Evolutionary conservation across 2,888 invertebrate genomes (phyloP).

Genomic region (Koerneria pararmatus): DNA sequence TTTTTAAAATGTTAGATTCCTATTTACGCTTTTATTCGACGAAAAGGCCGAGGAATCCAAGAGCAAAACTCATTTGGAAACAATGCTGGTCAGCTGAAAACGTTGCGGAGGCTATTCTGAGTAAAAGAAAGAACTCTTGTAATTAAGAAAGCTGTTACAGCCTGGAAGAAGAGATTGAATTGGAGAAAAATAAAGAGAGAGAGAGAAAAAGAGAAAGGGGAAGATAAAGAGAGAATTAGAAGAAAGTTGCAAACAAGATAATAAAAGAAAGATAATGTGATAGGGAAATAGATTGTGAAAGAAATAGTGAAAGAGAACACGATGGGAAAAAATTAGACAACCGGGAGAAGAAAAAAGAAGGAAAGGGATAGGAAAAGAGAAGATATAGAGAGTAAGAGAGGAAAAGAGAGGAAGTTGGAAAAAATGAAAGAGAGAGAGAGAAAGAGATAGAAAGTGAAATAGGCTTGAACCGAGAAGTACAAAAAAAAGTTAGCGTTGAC

Average conservation of each 20-base stretch:
- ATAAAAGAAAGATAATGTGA: too few relatives aligned
- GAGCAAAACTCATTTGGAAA: too few relatives aligned
- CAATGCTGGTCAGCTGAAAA: too few relatives aligned
- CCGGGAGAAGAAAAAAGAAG: background rate
- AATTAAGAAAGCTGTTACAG: too few relatives aligned
- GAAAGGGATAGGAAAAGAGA: background rate
- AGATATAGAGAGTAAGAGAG: background rate
- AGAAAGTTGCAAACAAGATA: too few relatives aligned
- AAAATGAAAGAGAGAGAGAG: background rate
- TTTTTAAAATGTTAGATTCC: too few relatives aligned
- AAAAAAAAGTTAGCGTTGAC: background rate
- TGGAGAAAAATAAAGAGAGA: background rate
- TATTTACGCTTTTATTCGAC: too few relatives aligned
- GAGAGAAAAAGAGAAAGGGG: background rate
- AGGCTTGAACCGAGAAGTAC: background rate
- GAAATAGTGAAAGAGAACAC: background rate
- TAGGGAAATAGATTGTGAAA: conserved; percentile 5
- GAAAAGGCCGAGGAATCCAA: too few relatives aligned
- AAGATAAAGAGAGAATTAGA: background rate
- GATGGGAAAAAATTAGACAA: background rate
- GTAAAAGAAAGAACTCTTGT: too few relatives aligned
- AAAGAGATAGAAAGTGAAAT: conserved; percentile 1
- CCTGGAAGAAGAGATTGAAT: too few relatives aligned
- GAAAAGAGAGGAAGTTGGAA: background rate
- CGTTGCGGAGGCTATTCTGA: too few relatives aligned